Base-by-base conservation (phyloP, 2,113 vertebrate species). In the Spea bombifrons region DNA sequence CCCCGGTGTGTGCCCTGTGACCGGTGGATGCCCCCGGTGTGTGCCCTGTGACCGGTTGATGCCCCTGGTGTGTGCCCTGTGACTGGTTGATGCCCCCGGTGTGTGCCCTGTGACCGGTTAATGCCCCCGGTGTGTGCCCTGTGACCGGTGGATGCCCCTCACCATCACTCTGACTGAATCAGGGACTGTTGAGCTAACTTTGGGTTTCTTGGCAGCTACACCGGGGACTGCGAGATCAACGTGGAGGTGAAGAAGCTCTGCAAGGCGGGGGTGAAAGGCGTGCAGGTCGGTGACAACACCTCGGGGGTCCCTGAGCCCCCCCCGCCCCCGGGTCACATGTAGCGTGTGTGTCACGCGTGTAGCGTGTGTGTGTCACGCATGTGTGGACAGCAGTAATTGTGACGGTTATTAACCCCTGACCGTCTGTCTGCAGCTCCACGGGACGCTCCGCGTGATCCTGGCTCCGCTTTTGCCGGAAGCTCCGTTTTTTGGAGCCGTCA, bases 401-500 rank as follows among this genome's bases (percentile, higher is more conserved):
- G 16, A 5, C 0, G 13, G 3, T 10, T 63, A 16, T 63, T 43
- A 67, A 8, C 8, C 12, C 16, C 7, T 30, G 30, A 8, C 30
- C 8, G 7, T 66, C 76, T 81, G 4, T 7, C 85, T 64, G 55
- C 88, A 99, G 97, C 67, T 99, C 74, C 85, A 94, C 8, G 97
- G 97, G 66, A 97, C 94, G 0, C 43, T 99, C 46, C 83, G 97
- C 16, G 84, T 99, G 78, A 93, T 99, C 85, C 89, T 99, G 75
- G 94, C 95, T 52, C 97, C 97, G 1, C 92, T 99, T 7, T 88
- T 98, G 72, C 89, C 92, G 0, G 91, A 97, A 50, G 83, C 89
- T 1, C 97, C 97, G 0, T 90, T 99, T 61, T 86, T 99, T 76
- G 97, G 96, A 85, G 97, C 97, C 0, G 90, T 99, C 83, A 99